phyloP scores from a whole-genome alignment of 2,113 vertebrate genomes.

The Xiphorhynchus elegans region DNA sequence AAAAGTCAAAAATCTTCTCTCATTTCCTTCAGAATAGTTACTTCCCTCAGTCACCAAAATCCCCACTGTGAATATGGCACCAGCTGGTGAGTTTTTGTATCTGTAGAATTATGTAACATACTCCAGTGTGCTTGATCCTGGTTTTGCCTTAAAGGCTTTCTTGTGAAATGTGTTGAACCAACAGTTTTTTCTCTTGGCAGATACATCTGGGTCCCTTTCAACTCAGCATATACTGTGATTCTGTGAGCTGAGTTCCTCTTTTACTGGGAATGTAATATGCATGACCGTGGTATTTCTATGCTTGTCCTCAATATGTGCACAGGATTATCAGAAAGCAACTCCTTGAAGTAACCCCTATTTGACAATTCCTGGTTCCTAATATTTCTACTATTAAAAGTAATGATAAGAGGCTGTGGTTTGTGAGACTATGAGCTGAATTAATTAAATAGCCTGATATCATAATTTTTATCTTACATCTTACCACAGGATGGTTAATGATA shows the following conservation, averaged over 20 bases:
- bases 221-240: background rate
- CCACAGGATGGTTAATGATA: background rate
- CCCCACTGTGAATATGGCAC: background rate
- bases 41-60: background rate
- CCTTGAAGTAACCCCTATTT: background rate
- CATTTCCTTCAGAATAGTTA: background rate
- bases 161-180: background rate
- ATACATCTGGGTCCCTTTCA: background rate
- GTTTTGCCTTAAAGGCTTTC: background rate
- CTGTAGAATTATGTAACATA: background rate
- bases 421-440: background rate
- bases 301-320: background rate
- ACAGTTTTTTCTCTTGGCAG: background rate
- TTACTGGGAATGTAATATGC: background rate
- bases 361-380: background rate
- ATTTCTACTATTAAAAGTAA: background rate
- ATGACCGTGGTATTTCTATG: background rate
- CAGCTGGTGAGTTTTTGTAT: background rate
- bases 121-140: background rate
- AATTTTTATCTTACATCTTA: background rate
- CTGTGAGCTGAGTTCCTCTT: background rate
- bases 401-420: background rate
- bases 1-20: background rate
- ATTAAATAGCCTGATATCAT: background rate
- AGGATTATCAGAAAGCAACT: background rate